Evolutionary conservation across 2,113 vertebrate species (phyloP).

Genomic region (Pluvialis apricaria): DNA sequence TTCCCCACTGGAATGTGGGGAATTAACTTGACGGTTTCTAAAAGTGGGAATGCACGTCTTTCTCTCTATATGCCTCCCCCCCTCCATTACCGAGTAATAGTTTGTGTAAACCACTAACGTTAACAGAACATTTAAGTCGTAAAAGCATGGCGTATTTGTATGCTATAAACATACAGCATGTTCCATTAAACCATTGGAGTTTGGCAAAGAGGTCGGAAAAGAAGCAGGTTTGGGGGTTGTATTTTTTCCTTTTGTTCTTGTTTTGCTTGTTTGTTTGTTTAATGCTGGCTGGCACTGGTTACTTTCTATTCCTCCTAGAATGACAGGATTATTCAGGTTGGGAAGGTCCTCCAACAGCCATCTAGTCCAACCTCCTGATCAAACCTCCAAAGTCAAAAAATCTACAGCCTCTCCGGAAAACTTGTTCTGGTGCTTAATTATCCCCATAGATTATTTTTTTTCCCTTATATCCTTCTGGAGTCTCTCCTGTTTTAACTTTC

Average conservation of each 20-base stretch:
- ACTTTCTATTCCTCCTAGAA: not conserved
- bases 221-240: not conserved
- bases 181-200: not conserved
- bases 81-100: not conserved
- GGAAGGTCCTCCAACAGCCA: not conserved
- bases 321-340: not conserved
- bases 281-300: not conserved
- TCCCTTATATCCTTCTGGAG: not conserved
- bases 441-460: not conserved
- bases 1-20: not conserved
- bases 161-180: not conserved
- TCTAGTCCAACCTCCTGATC: not conserved
- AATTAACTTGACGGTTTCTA: not conserved
- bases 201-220: not conserved
- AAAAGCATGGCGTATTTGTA: not conserved
- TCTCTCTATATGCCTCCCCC: not conserved
- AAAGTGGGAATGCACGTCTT: not conserved
- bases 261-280: not conserved
- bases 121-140: not conserved
- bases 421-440: not conserved
- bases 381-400: not conserved
- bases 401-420: not conserved
- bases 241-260: not conserved
- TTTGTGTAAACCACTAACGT: accelerated
- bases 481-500: not conserved